Evolutionary conservation across 2,113 vertebrate genomes (phyloP).

Genomic region (Polypterus bichir): DNA sequence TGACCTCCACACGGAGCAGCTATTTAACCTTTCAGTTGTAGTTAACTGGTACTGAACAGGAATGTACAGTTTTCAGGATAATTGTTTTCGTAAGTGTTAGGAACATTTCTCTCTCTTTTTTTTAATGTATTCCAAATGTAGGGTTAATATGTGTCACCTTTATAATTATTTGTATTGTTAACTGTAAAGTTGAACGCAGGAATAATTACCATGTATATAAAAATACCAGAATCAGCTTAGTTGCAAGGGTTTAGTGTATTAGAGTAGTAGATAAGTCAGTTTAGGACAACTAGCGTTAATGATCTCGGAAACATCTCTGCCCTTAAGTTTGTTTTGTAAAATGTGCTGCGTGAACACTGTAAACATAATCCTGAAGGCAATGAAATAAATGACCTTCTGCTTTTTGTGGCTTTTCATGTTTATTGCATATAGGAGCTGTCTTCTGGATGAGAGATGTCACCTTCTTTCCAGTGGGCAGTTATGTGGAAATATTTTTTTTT

Average conservation of each 20-base stretch:
- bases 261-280: slow-evolving; percentile 10
- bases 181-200: slow-evolving; percentile 38
- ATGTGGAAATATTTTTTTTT: too few species aligned
- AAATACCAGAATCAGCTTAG: slow-evolving; percentile 37
- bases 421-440: too few species aligned
- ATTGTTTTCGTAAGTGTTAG: slow-evolving; percentile 34
- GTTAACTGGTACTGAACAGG: slow-evolving; percentile 39
- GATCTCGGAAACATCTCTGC: slow-evolving; percentile 17
- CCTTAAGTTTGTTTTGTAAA: slow-evolving; percentile 34
- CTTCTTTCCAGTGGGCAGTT: too few species aligned
- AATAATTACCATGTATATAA: slow-evolving; percentile 44
- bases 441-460: too few species aligned
- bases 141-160: slow-evolving; percentile 50
- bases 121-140: slow-evolving; percentile 46
- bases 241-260: slow-evolving; percentile 25
- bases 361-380: slow-evolving; percentile 46
- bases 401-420: slow-evolving; percentile 38
- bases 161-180: slow-evolving; percentile 42
- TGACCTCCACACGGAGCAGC: slow-evolving; percentile 40
- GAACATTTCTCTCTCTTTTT: slow-evolving; percentile 38
- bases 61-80: slow-evolving; percentile 47
- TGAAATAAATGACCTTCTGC: slow-evolving; percentile 79
- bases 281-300: slow-evolving; percentile 1
- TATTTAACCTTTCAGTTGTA: slow-evolving; percentile 32
- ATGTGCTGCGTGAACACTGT: slow-evolving; percentile 38